phyloP scores from a whole-genome alignment of 2,797 vertebrate genomes.

The Hybognathus amarus region DNA sequence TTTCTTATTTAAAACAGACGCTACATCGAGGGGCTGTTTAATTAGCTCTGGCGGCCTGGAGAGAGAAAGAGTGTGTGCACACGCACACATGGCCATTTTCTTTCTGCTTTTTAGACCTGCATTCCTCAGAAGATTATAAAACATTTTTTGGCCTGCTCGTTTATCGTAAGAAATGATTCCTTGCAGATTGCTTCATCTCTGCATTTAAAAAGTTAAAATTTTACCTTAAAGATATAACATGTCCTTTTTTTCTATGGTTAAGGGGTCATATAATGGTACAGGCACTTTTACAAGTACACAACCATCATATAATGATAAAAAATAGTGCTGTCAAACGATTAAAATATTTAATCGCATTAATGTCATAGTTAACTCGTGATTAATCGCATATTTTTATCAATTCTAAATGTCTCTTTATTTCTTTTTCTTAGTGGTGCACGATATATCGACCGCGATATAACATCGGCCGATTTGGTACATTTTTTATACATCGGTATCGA shows the following conservation, averaged over 20 bases:
- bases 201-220: conserved; percentile 35
- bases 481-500: too few relatives aligned
- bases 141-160: conserved; percentile 64
- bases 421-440: too few relatives aligned
- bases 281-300: too few relatives aligned
- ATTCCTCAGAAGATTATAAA: conserved; percentile 70
- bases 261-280: too few relatives aligned
- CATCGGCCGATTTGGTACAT: too few relatives aligned
- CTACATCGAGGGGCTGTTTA: conserved; percentile 7
- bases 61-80: conserved; percentile 20
- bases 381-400: too few relatives aligned
- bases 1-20: conserved; percentile 38
- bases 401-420: too few relatives aligned
- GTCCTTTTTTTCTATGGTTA: not conserved
- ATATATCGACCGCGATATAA: too few relatives aligned
- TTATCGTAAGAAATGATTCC: conserved; percentile 1
- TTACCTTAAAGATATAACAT: conserved; percentile 12
- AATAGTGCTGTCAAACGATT: too few relatives aligned
- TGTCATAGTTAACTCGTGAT: too few relatives aligned
- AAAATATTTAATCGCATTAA: too few relatives aligned
- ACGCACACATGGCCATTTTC: not conserved
- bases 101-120: conserved; percentile 50
- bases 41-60: conserved; percentile 31
- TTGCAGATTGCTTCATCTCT: conserved; percentile 30
- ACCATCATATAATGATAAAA: too few relatives aligned